These are phyloP conservation scores for Panagrolaimus sp. DNA, from an alignment of 1,140 invertebrate genomes.

Conservation along the genomic window DNA sequence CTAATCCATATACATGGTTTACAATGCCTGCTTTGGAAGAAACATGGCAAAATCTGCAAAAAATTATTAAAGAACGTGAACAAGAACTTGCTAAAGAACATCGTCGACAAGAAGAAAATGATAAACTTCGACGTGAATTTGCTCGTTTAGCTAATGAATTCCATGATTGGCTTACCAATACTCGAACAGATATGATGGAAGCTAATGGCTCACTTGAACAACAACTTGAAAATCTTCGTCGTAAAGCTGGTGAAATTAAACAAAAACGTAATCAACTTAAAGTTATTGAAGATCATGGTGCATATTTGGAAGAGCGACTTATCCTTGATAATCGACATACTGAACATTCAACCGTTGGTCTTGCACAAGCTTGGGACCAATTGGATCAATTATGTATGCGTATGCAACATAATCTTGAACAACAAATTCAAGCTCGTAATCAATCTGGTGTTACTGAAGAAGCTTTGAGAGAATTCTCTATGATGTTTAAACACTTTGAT, in stretches of 20 bases:
- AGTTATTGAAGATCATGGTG: slow-evolving; percentile 92
- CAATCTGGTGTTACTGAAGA: slow-evolving; percentile 97
- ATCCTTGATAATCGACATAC: slow-evolving; percentile 98
- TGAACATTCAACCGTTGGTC: slow-evolving; percentile 91
- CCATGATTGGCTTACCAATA: slow-evolving; percentile 97
- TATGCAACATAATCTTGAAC: slow-evolving; percentile 99
- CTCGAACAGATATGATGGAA: slow-evolving; percentile 89
- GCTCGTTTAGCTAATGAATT: slow-evolving; percentile 83
- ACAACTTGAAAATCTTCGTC: slow-evolving; percentile 84
- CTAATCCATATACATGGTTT: slow-evolving; percentile 99
- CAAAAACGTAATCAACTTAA: slow-evolving; percentile 83
- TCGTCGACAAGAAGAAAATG: slow-evolving; percentile 94
- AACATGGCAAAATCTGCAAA: slow-evolving; percentile 96
- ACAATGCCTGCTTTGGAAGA: slow-evolving; percentile 99
- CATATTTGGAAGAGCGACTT: slow-evolving; percentile 88
- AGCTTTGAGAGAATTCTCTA: slow-evolving; percentile 96
- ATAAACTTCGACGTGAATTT: slow-evolving; percentile 93
- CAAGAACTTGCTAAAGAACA: slow-evolving; percentile 89
- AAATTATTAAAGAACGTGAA: slow-evolving; percentile 92
- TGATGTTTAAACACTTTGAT: slow-evolving; percentile 82
- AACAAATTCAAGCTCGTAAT: slow-evolving; percentile 90
- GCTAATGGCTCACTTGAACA: slow-evolving; percentile 92
- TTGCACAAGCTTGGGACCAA: slow-evolving; percentile 99
- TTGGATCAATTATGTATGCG: slow-evolving; percentile 96
- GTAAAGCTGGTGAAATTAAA: slow-evolving; percentile 89